These are phyloP conservation scores for Hyposoter dolosus DNA, from an alignment of 2,888 invertebrate genomes.

Conservation along the genomic window DNA sequence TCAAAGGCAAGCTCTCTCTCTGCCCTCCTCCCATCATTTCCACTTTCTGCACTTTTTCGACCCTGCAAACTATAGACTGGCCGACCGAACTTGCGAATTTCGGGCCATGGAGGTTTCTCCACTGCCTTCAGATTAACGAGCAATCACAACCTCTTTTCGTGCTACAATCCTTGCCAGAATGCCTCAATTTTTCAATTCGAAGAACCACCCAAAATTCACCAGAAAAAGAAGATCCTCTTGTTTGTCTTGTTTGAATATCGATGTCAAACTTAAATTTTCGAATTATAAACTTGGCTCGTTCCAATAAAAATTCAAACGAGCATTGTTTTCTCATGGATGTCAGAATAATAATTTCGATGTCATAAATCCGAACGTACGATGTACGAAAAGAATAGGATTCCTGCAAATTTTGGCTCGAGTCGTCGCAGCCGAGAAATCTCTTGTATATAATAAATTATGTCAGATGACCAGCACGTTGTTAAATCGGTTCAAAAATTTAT, in stretches of 20 bases:
- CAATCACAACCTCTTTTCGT: not conserved
- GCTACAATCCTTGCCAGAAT: not conserved
- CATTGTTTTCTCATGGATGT: not conserved
- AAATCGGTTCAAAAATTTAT: not conserved
- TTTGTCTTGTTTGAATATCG: not conserved
- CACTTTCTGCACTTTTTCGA: slow-evolving; percentile 10
- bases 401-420: not conserved
- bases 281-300: not conserved
- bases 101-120: not conserved
- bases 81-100: slow-evolving; percentile 13
- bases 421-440: not conserved
- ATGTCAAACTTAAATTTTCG: not conserved
- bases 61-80: slow-evolving; percentile 17
- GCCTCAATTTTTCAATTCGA: not conserved
- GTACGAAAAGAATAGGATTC: not conserved
- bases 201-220: not conserved
- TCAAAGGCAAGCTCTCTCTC: slow-evolving; percentile 58
- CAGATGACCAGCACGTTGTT: not conserved
- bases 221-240: not conserved
- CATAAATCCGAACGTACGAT: not conserved
- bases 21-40: slow-evolving; percentile 21
- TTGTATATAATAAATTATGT: not conserved
- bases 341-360: not conserved
- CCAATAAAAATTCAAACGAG: too few species aligned
- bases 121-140: not conserved